Percentiles rank a stretch among this genome's conserved stretches.
These are phyloP conservation scores for Pediacus dermestoides DNA, from an alignment of 2,888 invertebrate species.

Conservation along the genomic window DNA sequence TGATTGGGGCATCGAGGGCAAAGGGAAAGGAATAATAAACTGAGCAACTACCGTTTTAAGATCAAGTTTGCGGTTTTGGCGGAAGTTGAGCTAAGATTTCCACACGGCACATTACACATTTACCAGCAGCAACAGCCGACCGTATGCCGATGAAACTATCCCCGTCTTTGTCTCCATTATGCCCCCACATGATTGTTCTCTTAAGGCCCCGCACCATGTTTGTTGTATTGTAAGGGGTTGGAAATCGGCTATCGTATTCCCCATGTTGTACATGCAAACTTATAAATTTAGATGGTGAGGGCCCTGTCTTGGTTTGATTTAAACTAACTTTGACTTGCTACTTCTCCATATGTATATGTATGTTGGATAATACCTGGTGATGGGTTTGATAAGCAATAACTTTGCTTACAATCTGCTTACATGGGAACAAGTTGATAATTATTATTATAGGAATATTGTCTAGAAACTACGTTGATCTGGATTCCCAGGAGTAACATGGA, in stretches of 20 bases:
- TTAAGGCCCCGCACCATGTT: conserved; percentile 10
- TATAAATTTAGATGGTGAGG: conserved; percentile 6
- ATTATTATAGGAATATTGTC: too few species aligned
- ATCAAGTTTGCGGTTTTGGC: conserved; percentile 35
- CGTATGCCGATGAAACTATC: conserved; percentile 10
- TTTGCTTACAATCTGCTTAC: too few species aligned
- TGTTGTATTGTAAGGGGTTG: conserved; percentile 1
- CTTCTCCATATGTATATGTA: too few species aligned
- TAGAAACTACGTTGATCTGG: too few species aligned
- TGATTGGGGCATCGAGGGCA: conserved; percentile 23
- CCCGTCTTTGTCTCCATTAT: conserved; percentile 26
- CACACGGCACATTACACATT: conserved; percentile 41
- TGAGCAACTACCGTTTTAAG: conserved; percentile 33
- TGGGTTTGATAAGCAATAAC: too few species aligned
- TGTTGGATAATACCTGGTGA: too few species aligned
- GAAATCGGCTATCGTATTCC: conserved; percentile 3
- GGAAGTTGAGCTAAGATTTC: conserved; percentile 40
- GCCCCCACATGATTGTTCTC: conserved; percentile 24
- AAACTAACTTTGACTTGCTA: too few species aligned
- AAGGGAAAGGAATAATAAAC: conserved; percentile 30
- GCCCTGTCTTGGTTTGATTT: conserved; percentile 11
- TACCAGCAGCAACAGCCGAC: conserved; percentile 32
- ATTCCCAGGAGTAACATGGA: too few species aligned
- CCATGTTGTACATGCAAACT: too few species aligned
- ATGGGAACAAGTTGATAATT: too few species aligned